phyloP scores from a whole-genome alignment of 2,888 invertebrate genomes.

The Gryllus longicercus region DNA sequence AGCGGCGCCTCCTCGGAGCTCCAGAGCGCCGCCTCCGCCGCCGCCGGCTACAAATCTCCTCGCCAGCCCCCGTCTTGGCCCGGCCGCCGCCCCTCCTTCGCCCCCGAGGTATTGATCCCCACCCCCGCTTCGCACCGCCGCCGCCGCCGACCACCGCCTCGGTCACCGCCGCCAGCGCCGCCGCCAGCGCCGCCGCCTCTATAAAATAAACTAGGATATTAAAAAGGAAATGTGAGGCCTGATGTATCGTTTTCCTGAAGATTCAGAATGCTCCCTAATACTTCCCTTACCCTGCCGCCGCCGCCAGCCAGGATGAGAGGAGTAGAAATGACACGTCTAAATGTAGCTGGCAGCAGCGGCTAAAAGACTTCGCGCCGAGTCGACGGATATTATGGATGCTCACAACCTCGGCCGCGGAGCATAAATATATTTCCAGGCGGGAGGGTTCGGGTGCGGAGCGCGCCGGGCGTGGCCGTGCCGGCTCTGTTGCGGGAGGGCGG shows the following conservation, averaged over 20 bases:
- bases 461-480: background rate
- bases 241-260: slow-evolving; percentile 7
- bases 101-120: slow-evolving; percentile 12
- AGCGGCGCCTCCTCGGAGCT: too few species aligned
- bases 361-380: background rate
- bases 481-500: background rate
- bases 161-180: background rate
- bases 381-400: background rate
- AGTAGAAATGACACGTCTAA: background rate
- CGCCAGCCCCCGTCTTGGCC: slow-evolving; percentile 17
- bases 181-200: background rate
- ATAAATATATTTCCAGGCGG: background rate
- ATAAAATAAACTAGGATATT: slow-evolving; percentile 17
- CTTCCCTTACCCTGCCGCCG: background rate
- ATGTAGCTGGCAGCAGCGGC: background rate
- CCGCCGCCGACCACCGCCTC: background rate
- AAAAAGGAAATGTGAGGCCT: slow-evolving; percentile 9
- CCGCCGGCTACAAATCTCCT: slow-evolving; percentile 17
- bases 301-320: background rate
- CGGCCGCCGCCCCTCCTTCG: background rate
- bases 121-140: background rate
- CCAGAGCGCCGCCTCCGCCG: background rate
- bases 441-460: background rate
- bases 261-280: slow-evolving; percentile 17
- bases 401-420: background rate